Evolutionary conservation across 2,113 vertebrate genomes (phyloP).

Genomic region (Myxocyprinus asiaticus): DNA sequence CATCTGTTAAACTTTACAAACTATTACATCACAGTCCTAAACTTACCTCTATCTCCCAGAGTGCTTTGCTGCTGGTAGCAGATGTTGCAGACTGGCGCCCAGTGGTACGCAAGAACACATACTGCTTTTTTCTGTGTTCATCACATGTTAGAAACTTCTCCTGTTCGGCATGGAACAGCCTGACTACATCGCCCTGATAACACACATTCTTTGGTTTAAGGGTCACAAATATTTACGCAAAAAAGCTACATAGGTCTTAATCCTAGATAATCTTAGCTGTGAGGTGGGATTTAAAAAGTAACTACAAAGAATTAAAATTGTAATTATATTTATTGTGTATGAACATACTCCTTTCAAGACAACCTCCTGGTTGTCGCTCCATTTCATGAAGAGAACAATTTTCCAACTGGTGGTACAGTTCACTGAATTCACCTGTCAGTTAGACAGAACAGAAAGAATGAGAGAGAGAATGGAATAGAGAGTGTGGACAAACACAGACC

Average conservation of each 20-base stretch:
- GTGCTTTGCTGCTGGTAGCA: conserved; percentile 96
- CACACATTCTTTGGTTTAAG: conserved; percentile 4
- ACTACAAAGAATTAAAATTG: too few species aligned
- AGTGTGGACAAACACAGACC: too few species aligned
- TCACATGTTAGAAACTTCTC: conserved; percentile 99
- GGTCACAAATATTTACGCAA: too few species aligned
- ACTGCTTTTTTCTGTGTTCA: conserved; percentile 94
- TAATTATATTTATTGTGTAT: background rate
- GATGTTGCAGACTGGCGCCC: conserved; percentile 95
- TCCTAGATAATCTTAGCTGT: too few species aligned
- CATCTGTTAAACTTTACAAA: conserved; percentile 5
- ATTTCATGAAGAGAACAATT: conserved; percentile 98
- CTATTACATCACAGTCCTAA: background rate
- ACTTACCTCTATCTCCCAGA: conserved; percentile 96
- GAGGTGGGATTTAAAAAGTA: too few species aligned
- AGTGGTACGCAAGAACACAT: conserved; percentile 94
- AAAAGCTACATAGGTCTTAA: too few species aligned
- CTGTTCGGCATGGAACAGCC: conserved; percentile 95
- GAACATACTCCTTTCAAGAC: conserved; percentile 90
- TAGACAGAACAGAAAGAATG: conserved; percentile 38
- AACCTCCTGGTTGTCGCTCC: conserved; percentile 96
- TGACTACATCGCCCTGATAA: conserved; percentile 90
- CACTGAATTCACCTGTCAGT: conserved; percentile 93
- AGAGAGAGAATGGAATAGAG: background rate
- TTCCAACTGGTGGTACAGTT: conserved; percentile 99